phyloP scores from a whole-genome alignment of 1,140 invertebrate species.

The Platyscapa corneri region DNA sequence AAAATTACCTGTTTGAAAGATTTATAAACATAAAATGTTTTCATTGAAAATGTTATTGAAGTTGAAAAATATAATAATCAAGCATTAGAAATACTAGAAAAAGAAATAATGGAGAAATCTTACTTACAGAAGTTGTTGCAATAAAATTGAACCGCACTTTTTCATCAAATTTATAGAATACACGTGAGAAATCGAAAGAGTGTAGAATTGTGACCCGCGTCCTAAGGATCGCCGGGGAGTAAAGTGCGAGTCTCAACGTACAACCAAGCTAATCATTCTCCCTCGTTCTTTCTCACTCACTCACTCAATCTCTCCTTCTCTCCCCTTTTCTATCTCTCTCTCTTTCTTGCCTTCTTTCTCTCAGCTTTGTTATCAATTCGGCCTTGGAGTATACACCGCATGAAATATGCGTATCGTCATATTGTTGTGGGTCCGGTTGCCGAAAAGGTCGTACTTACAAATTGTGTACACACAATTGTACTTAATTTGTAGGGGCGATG shows the following conservation, averaged over 20 bases:
- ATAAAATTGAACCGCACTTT: neutral
- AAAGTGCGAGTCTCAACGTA: neutral
- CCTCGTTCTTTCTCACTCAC: neutral
- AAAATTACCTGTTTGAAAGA: too few species aligned
- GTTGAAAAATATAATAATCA: neutral
- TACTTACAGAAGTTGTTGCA: neutral
- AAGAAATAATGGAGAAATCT: neutral
- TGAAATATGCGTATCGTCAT: neutral
- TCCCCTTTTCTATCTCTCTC: neutral
- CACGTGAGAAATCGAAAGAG: neutral
- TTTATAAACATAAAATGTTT: too few species aligned
- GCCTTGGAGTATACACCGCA: neutral
- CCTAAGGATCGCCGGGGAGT: slow-evolving; percentile 16
- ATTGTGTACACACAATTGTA: neutral
- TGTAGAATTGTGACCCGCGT: neutral
- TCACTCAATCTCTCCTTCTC: neutral
- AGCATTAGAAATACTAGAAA: neutral
- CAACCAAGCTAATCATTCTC: slow-evolving; percentile 20
- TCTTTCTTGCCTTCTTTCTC: neutral
- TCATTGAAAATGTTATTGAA: too few species aligned
- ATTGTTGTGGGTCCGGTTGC: neutral
- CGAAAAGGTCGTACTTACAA: slow-evolving; percentile 23
- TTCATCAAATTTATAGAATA: neutral
- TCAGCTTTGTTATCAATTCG: neutral
- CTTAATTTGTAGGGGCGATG: neutral